Evolutionary conservation across 2,113 vertebrate genomes (phyloP).

Genomic region (Aegithalos caudatus): DNA sequence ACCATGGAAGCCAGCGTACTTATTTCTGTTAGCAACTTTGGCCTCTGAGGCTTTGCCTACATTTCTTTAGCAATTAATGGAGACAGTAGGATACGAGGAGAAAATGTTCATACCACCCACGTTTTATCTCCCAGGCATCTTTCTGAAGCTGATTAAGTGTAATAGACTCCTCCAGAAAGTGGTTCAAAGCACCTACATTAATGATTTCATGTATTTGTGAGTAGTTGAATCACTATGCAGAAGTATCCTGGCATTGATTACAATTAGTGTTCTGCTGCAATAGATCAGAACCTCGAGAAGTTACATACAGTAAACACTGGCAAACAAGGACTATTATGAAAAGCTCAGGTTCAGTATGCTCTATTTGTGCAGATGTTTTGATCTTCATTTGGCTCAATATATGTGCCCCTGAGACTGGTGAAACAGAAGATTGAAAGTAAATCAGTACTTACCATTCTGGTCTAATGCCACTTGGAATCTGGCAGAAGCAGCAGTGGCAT

Average conservation of each 20-base stretch:
- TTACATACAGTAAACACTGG: not conserved
- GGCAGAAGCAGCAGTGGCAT: not conserved
- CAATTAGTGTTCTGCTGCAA: not conserved
- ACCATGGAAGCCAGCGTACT: not conserved
- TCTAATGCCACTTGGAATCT: not conserved
- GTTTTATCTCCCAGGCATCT: constrained; percentile 48
- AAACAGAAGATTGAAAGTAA: not conserved
- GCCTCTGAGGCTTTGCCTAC: constrained; percentile 19
- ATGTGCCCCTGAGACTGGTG: not conserved
- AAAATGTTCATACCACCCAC: constrained; percentile 42
- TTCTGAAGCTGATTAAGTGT: constrained; percentile 35
- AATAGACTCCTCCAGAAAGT: not conserved
- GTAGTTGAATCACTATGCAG: not conserved
- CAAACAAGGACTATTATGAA: not conserved
- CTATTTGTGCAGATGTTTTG: not conserved
- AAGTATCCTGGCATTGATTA: not conserved
- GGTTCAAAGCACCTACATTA: constrained; percentile 25
- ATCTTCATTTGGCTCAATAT: not conserved
- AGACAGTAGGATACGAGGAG: not conserved
- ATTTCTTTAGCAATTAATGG: constrained; percentile 4
- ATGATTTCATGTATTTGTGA: not conserved
- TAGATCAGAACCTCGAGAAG: not conserved
- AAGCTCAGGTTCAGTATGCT: not conserved
- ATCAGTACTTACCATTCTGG: not conserved
- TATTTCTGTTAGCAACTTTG: not conserved